Base-by-base conservation (phyloP, 1,140 invertebrate species). In the Scaptomyza hsui region DNA sequence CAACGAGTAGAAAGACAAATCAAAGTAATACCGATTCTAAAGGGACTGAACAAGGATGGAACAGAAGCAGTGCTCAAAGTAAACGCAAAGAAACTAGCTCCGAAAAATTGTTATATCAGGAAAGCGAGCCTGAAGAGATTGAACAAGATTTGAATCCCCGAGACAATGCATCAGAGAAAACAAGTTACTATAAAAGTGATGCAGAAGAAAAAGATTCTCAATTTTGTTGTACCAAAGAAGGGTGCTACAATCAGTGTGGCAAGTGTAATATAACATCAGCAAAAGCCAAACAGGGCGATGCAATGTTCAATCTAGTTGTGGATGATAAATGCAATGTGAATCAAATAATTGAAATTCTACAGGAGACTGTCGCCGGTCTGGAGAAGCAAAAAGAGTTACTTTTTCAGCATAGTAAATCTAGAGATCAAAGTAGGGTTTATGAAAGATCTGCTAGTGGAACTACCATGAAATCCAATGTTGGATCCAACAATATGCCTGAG, bases 281-380 rank as follows among this genome's bases (percentile, higher is more conserved):
- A 2, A 26, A 57, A 18, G 16, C 21, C 2, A 29, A 29, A n/a
- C 0, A n/a, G 41, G 41, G 19, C 4, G 52, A 55, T 3, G 18
- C 35, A 1, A 6, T 24, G 10, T 19, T 42, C 0, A 44, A 42
- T 4, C 53, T 55, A 0, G 32, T 55, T 1, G 13, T 47, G 5
- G 16, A 32, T 16, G 39, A 52, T n/a, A 26, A 62, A 3, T 68
- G 52, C 18, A 26, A 79, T 59, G 55, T 77, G 0, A 26, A 18
- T n/a, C 53, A 72, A 9, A 56, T 80, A 6, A 55, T 80, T 4
- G 12, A 44, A 1, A 51, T 81, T 4, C 13, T 80, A 5, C 72
- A 72, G 9, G 35, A 62, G 39, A 77, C 78, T 13, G 41, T 81
- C 6, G 35, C 42, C 3, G 57, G 69, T 1, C 41, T 80, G 32